These are phyloP conservation scores for Drosophila bifasciata DNA, from an alignment of 1,140 invertebrate species.

Conservation along the genomic window DNA sequence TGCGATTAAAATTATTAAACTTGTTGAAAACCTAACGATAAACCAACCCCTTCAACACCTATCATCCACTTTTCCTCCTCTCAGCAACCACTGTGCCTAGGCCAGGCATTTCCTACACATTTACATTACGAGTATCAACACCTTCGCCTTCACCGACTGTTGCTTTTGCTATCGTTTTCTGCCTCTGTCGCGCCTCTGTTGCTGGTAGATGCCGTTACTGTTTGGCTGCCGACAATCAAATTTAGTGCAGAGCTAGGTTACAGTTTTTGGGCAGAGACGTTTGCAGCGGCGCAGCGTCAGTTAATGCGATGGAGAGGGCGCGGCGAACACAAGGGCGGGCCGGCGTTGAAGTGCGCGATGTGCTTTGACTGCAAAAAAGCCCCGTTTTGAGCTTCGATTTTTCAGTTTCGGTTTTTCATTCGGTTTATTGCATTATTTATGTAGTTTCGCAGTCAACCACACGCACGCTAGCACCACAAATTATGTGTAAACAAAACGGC, in stretches of 20 bases:
- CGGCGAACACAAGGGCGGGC: conserved; percentile 10
- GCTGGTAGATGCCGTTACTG: conserved; percentile 7
- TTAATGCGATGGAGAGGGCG: conserved; percentile 6
- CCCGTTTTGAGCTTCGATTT: conserved; percentile 65
- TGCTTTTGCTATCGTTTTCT: conserved; percentile 4
- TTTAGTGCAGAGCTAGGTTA: conserved; percentile 73
- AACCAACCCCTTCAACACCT: neutral
- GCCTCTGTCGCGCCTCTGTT: conserved; percentile 16
- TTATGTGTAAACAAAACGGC: conserved; percentile 62
- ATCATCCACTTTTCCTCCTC: neutral
- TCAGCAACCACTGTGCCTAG: conserved; percentile 40
- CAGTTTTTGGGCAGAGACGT: conserved; percentile 37
- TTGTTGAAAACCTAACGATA: no score
- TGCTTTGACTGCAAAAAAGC: conserved; percentile 77
- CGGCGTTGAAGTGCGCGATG: conserved; percentile 57
- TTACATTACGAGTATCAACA: conserved; percentile 39
- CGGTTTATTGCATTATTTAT: conserved; percentile 73
- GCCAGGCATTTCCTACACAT: conserved; percentile 28
- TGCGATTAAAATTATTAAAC: no score
- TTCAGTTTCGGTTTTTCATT: conserved; percentile 53
- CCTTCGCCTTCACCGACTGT: conserved; percentile 46
- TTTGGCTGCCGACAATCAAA: conserved; percentile 52
- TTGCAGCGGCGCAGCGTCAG: conserved; percentile 6
- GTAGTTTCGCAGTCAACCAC: conserved; percentile 44
- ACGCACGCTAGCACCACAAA: conserved; percentile 43